Evolutionary conservation across 2,888 invertebrate species (phyloP).

Genomic region (Adineta ricciae): DNA sequence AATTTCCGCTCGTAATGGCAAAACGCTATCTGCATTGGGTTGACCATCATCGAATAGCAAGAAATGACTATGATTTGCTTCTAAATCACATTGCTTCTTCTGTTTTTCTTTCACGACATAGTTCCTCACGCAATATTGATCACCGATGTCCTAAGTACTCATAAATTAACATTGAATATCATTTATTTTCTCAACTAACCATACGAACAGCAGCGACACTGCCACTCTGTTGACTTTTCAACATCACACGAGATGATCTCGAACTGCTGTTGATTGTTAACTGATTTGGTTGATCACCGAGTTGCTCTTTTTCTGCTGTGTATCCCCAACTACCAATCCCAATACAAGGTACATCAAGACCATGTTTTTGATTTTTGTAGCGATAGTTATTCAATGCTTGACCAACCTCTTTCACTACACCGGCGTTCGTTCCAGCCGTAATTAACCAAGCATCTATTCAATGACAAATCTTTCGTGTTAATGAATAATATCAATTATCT

Average conservation of each 20-base stretch:
- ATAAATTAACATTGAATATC: neutral
- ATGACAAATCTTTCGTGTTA: neutral
- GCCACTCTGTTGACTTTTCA: too few relatives aligned
- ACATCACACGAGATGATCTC: too few relatives aligned
- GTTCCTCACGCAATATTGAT: neutral
- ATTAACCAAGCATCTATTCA: constrained; percentile 1
- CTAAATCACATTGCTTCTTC: neutral
- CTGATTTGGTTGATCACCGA: neutral
- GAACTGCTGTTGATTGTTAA: too few relatives aligned
- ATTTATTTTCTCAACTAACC: neutral
- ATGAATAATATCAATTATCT: neutral
- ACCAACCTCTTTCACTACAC: constrained; percentile 1
- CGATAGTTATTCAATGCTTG: constrained; percentile 1
- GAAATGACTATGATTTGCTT: neutral
- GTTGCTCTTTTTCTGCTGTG: neutral
- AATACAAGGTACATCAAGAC: neutral
- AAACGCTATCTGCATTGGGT: neutral
- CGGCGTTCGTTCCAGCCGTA: constrained; percentile 8
- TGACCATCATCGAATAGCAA: neutral
- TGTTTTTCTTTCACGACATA: neutral
- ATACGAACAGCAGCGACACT: neutral
- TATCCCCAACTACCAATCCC: constrained; percentile 4
- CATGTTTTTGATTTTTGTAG: constrained; percentile 2
- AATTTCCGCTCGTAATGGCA: neutral
- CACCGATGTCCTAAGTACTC: neutral